Evolutionary conservation across 2,113 vertebrate species (phyloP), one percentile per base, ranked within the genome.

Genomic region (Porphyrio hochstetteri): DNA sequence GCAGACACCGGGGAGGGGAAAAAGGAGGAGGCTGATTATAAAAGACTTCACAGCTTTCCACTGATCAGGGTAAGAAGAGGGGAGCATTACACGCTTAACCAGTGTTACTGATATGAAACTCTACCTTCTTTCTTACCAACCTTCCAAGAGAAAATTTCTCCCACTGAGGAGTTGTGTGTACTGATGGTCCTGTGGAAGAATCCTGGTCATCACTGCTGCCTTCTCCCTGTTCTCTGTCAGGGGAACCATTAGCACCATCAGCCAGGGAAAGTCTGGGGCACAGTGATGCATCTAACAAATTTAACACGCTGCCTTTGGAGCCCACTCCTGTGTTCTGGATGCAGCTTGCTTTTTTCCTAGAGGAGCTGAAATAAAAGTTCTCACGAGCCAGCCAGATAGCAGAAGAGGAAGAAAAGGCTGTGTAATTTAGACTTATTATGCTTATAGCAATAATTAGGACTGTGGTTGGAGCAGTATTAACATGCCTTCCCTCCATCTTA

Each of bases 1-100:
- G 99, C 99, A 89, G 99, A 98, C 86, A 98, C 98, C 1, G 98
- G 97, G 52, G 99, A 99, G 93, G 98, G 97, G 68, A 99, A 99
- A 98, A 99, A 99, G 94, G 99, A 99, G 9, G 99, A 99, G 59
- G 98, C 99, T 59, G 99, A 99, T 82, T 99, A 99, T 97, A 99
- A 99, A 97, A 98, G 99, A 77, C 98, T 99, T 80, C 98, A 99
- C 96, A 99, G 97, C 96, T 99, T 99, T 90, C 99, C 99, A 50
- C 98, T 99, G 85, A 99, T 99, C 91, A 98, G 99, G 98, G 99
- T 99, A 98, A 97, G 98, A 74, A 82, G 42, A 20, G 8, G 7
- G 10, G 16, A 46, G 46, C 25, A 38, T 53, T 72, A 31, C 8
- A 1, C 19, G 11, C 79, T 75, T 79, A 44, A 19, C 40, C 10